Conservation (phyloP, 2,113 vertebrate species). For the Antechinus flavipes region DNA sequence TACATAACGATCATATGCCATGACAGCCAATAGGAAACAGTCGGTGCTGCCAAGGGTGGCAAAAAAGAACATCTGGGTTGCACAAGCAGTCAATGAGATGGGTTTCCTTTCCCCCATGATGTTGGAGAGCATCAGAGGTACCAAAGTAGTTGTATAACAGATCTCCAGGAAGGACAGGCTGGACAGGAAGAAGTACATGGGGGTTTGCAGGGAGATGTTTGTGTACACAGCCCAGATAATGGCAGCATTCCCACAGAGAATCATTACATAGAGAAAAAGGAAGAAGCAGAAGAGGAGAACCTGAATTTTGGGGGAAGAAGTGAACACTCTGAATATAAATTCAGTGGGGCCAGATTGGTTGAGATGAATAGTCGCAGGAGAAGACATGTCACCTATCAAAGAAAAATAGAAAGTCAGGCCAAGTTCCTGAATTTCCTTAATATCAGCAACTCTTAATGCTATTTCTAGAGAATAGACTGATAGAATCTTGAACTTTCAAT, state of each 20-base stretch:
- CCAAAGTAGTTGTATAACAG: not conserved
- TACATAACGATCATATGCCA: conserved; percentile 66
- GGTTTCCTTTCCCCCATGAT: conserved; percentile 14
- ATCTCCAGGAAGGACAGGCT: not conserved
- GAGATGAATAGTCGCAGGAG: not conserved
- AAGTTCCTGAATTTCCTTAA: too few species aligned
- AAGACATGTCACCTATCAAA: not conserved
- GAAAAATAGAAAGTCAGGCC: not conserved
- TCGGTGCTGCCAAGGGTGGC: conserved; percentile 37
- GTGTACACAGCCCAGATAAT: not conserved
- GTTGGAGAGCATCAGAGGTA: conserved; percentile 58
- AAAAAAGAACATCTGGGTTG: conserved; percentile 52
- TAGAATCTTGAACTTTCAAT: not conserved
- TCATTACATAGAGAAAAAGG: not conserved
- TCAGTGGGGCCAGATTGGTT: not conserved
- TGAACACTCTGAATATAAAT: not conserved
- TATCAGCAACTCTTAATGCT: too few species aligned
- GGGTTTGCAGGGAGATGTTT: not conserved
- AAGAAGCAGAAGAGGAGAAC: not conserved
- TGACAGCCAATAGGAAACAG: conserved; percentile 45
- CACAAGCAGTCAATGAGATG: conserved; percentile 55
- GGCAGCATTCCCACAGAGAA: not conserved
- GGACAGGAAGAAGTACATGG: not conserved
- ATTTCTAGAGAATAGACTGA: too few species aligned
- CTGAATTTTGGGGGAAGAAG: not conserved